These are phyloP conservation scores for Tetragonisca angustula DNA, from an alignment of 2,888 invertebrate species.

Conservation along the genomic window DNA sequence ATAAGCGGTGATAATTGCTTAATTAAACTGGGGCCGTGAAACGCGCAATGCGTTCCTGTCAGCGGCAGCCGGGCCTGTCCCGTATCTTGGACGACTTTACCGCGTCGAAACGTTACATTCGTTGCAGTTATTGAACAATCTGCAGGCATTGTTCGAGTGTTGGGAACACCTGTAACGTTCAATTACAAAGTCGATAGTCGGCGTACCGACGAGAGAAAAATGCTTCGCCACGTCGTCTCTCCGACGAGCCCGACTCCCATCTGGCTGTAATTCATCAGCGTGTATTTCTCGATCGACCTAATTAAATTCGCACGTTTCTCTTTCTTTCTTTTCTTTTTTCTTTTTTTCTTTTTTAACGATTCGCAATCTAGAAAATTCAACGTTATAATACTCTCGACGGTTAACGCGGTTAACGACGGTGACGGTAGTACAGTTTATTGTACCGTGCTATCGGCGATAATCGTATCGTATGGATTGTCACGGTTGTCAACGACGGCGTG, in stretches of 20 bases:
- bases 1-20: conserved; percentile 79
- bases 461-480: conserved; percentile 7
- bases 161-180: conserved; percentile 76
- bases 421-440: background rate
- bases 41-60: conserved; percentile 78
- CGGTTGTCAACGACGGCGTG: conserved; percentile 22
- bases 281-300: too few relatives aligned
- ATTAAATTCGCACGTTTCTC: too few relatives aligned
- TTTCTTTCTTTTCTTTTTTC: background rate
- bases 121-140: conserved; percentile 79
- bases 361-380: background rate
- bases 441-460: background rate
- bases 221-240: conserved; percentile 31
- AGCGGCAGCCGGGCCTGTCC: conserved; percentile 74
- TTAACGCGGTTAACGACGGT: background rate
- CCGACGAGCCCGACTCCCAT: conserved; percentile 53
- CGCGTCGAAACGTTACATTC: conserved; percentile 77
- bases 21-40: conserved; percentile 76
- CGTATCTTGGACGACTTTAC: conserved; percentile 79
- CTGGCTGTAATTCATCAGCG: background rate
- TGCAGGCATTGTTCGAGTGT: conserved; percentile 68
- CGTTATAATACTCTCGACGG: background rate
- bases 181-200: conserved; percentile 72
- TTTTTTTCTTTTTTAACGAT: background rate
- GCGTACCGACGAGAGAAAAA: conserved; percentile 63